Conservation (phyloP, 2,113 vertebrate genomes). For the Hyperopisus bebe region DNA sequence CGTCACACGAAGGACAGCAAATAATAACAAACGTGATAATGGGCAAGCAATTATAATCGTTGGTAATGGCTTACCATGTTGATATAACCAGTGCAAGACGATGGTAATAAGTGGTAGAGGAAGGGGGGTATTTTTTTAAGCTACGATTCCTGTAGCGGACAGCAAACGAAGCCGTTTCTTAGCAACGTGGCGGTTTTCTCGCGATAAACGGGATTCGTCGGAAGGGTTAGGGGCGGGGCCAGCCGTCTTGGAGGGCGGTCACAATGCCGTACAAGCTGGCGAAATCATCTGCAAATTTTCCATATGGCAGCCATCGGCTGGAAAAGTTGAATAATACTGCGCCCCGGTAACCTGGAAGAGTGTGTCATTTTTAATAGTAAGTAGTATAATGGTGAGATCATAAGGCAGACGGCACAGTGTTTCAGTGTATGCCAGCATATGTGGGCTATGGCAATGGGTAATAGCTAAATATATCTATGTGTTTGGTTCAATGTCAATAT, state of each 20-base stretch:
- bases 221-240: background rate
- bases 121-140: background rate
- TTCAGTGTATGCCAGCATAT: background rate
- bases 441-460: background rate
- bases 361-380: background rate
- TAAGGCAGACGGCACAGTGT: background rate
- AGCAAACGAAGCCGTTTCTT: background rate
- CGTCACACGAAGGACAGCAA: background rate
- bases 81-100: background rate
- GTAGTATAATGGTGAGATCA: background rate
- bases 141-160: background rate
- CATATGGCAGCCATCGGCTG: background rate
- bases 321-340: background rate
- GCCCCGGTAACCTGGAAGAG: background rate
- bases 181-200: background rate
- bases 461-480: background rate
- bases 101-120: background rate
- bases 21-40: background rate
- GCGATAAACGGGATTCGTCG: background rate
- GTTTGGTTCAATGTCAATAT: background rate
- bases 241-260: background rate
- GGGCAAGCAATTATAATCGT: background rate
- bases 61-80: background rate
- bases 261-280: background rate
- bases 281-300: background rate